Conservation (phyloP, 2,888 invertebrate genomes). For the Steinernema hermaphroditum region DNA sequence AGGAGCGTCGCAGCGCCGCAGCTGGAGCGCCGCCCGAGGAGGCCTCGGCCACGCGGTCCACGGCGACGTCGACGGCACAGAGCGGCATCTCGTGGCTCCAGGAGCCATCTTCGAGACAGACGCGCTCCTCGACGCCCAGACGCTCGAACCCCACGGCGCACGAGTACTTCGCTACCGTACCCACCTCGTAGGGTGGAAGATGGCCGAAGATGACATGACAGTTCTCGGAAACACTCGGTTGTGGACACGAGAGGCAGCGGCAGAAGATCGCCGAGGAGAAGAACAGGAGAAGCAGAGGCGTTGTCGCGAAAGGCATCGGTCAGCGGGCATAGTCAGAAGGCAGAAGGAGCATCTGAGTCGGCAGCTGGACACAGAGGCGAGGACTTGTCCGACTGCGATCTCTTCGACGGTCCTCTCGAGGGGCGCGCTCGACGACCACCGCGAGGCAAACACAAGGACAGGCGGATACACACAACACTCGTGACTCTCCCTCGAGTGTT, state of each 20-base stretch:
- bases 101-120: slow-evolving; percentile 64
- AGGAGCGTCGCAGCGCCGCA: slow-evolving; percentile 35
- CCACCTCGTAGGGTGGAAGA: slow-evolving; percentile 71
- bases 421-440: not conserved
- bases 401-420: slow-evolving; percentile 27
- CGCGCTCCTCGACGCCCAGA: slow-evolving; percentile 81
- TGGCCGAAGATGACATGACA: slow-evolving; percentile 74
- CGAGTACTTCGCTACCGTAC: slow-evolving; percentile 83
- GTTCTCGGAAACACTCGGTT: slow-evolving; percentile 70
- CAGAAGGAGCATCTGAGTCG: not conserved
- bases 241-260: slow-evolving; percentile 44
- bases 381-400: not conserved
- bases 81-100: slow-evolving; percentile 53
- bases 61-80: slow-evolving; percentile 59
- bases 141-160: slow-evolving; percentile 87
- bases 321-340: slow-evolving; percentile 9
- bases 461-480: no score
- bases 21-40: slow-evolving; percentile 46
- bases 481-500: no score
- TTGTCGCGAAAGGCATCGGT: not conserved
- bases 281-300: not conserved
- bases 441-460: not conserved
- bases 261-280: not conserved
- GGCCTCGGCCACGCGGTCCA: slow-evolving; percentile 50
- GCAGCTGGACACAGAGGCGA: not conserved